Evolutionary conservation across 1,140 invertebrate species (phyloP).

Genomic region (Papilio dardanus): DNA sequence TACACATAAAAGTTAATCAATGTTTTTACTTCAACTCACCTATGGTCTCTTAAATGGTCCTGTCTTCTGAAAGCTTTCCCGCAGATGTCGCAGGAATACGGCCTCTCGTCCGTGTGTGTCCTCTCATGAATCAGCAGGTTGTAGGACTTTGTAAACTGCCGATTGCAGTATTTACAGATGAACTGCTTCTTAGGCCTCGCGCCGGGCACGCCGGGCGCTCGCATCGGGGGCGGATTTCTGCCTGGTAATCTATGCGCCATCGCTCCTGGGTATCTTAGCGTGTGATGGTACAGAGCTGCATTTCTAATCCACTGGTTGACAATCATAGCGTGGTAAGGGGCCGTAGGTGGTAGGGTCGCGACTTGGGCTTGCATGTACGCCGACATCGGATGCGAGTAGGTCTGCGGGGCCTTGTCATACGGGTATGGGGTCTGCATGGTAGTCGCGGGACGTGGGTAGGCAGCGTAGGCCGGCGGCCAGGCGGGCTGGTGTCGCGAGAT

Average conservation of each 20-base stretch:
- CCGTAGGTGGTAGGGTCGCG: slow-evolving; percentile 66
- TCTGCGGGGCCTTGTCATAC: slow-evolving; percentile 66
- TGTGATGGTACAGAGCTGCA: slow-evolving; percentile 85
- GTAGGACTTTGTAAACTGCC: slow-evolving; percentile 98
- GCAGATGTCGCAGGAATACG: slow-evolving; percentile 97
- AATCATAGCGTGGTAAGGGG: slow-evolving; percentile 81
- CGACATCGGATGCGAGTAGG: slow-evolving; percentile 65
- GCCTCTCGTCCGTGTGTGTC: slow-evolving; percentile 97
- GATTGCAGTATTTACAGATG: slow-evolving; percentile 96
- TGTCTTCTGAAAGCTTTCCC: slow-evolving; percentile 97
- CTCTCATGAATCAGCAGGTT: slow-evolving; percentile 97
- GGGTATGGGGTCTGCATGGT: slow-evolving; percentile 65
- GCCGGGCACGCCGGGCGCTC: slow-evolving; percentile 83
- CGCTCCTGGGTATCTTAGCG: slow-evolving; percentile 74
- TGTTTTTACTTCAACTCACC: slow-evolving; percentile 80
- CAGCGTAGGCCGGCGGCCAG: slow-evolving; percentile 57
- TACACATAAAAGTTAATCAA: background rate
- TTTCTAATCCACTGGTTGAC: slow-evolving; percentile 89
- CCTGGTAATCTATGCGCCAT: slow-evolving; percentile 77
- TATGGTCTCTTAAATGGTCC: slow-evolving; percentile 96
- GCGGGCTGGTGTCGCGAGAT: slow-evolving; percentile 72
- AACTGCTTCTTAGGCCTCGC: slow-evolving; percentile 95
- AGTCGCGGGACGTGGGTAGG: slow-evolving; percentile 53
- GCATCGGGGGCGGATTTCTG: slow-evolving; percentile 81
- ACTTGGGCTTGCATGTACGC: slow-evolving; percentile 79